A percentile compares a stretch with the other conserved stretches of the same genome.
Evolutionary conservation across 2,797 vertebrate species (phyloP).

Genomic region (Cyclura pinguis): DNA sequence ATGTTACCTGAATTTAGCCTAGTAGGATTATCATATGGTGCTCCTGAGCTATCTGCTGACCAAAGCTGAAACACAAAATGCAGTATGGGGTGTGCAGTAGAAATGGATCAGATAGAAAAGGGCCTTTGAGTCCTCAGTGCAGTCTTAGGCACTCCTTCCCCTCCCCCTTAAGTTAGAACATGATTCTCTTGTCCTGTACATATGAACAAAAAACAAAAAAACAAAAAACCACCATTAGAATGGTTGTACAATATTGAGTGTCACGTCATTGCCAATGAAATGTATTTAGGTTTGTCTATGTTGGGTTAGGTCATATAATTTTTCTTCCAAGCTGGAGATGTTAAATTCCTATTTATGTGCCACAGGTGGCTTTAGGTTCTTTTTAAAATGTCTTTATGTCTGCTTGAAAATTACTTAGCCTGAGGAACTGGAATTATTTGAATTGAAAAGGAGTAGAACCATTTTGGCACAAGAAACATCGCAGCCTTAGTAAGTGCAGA

Average conservation of each 20-base stretch:
- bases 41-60: background rate
- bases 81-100: background rate
- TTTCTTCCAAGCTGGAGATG: background rate
- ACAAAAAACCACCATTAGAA: background rate
- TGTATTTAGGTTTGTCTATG: slow-evolving; percentile 4
- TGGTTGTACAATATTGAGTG: background rate
- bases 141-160: background rate
- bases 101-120: background rate
- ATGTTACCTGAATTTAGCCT: background rate
- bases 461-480: slow-evolving; percentile 2
- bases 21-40: background rate
- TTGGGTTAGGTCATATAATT: background rate
- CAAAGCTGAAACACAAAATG: background rate
- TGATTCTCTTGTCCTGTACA: background rate
- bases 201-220: background rate
- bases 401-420: slow-evolving; percentile 15
- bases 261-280: slow-evolving; percentile 6
- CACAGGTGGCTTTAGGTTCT: background rate
- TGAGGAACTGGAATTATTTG: slow-evolving; percentile 27
- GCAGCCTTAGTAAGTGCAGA: background rate
- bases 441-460: background rate
- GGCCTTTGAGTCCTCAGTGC: background rate
- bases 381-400: slow-evolving; percentile 25
- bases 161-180: background rate
- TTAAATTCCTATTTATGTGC: slow-evolving; percentile 14